Conservation (phyloP, 2,113 vertebrate genomes). For the Brevimyrus niger region DNA sequence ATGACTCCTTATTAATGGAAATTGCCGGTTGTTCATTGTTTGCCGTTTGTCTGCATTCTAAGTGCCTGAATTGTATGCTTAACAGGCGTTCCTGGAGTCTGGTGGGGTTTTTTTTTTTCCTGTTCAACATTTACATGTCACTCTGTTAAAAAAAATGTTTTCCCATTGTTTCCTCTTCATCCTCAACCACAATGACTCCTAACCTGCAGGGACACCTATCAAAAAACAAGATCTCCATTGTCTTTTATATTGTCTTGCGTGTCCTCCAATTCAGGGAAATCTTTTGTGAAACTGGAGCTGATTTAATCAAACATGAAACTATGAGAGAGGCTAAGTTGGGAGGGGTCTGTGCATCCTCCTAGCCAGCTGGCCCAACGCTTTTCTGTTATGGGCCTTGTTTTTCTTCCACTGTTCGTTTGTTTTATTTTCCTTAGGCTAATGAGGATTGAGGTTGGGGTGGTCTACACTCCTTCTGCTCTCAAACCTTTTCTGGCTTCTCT, state of each 20-base stretch:
- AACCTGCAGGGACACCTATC: conserved; percentile 3
- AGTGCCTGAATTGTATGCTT: not conserved
- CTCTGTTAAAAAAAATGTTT: not conserved
- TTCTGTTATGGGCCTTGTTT: too few relatives aligned
- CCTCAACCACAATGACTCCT: not conserved
- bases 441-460: not conserved
- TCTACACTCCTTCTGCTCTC: not conserved
- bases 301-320: not conserved
- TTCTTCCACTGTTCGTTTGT: not conserved
- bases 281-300: not conserved
- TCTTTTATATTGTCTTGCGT: not conserved
- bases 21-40: not conserved
- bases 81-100: not conserved
- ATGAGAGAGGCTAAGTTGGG: not conserved
- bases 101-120: not conserved
- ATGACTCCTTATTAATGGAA: not conserved
- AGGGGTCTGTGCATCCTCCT: not conserved
- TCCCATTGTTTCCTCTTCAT: not conserved
- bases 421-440: not conserved
- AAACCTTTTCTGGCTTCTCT: not conserved
- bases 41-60: not conserved
- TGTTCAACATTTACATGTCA: conserved; percentile 1
- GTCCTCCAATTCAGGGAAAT: not conserved
- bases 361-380: not conserved
- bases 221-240: not conserved